Base-by-base conservation (phyloP, 2,113 vertebrate genomes). In the Mobula hypostoma region DNA sequence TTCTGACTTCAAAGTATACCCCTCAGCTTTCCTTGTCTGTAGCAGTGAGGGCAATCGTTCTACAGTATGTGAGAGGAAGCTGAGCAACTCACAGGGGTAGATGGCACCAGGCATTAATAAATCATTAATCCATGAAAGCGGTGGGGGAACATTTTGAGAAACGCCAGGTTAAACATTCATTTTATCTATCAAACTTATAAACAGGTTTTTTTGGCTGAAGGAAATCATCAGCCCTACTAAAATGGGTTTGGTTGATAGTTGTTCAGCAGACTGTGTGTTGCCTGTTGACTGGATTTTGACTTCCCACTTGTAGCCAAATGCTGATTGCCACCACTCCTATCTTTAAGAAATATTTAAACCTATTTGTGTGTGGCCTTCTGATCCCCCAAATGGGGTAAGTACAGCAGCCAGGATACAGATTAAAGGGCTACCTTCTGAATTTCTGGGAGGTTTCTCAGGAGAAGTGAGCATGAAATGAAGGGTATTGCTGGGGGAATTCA, bases 81-180 rank as follows among this genome's bases (percentile, higher is more conserved):
- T 88, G 85, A 90, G 61, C n/a, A 11, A 90, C 61, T 27, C 82
- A 66, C 61, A 88, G n/a, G 32, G 61, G n/a, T 66, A 66, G 85
- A 63, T 66, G 0, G 17, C 32, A 66, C 85, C 61, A 90, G 29
- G 12, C 58, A 63, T 63, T 32, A 32, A 66, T 88, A 88, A 90
- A 90, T 90, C 61, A 90, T 90, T 90, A 66, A 90, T 90, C 61
- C 61, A 36, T 90, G 85, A 90, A 90, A 24, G 72, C 15, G 83
- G 11, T 27, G 58, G 83, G 83, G 83, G 61, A 5, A 17, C 24
- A 19, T 90, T 90, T 90, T 15, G 29, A 90, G 14, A 66, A n/a
- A 14, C 5, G 63, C 63, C 61, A 32, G 61, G 85, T 90, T 68
- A 90, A 90, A 90, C 15, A 90, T 90, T 90, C 17, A 90, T 90